Evolutionary conservation across 2,113 vertebrate species (phyloP).

Genomic region (Poeciliopsis turrubarensis): DNA sequence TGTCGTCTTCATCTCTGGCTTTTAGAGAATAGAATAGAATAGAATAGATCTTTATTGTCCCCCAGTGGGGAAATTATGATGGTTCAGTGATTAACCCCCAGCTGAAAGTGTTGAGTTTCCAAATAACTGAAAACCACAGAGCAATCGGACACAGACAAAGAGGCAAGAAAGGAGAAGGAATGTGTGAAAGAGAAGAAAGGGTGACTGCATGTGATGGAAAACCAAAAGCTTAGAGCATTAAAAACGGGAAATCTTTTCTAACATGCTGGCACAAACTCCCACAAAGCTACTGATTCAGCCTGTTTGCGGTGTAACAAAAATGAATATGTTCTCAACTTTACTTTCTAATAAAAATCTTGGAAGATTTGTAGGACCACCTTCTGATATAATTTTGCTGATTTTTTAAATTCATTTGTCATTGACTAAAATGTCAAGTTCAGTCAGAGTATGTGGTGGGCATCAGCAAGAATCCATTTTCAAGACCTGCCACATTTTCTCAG

Average conservation of each 20-base stretch:
- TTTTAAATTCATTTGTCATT: not conserved
- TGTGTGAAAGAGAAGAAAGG: constrained; percentile 4
- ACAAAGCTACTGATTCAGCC: constrained; percentile 11
- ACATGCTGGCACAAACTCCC: not conserved
- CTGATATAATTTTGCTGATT: not conserved
- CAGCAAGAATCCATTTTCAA: too few relatives aligned
- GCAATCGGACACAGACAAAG: not conserved
- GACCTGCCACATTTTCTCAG: too few relatives aligned
- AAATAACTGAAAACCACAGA: constrained; percentile 42
- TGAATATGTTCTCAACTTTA: constrained; percentile 4
- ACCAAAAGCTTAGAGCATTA: constrained; percentile 10
- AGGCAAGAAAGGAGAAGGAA: not conserved
- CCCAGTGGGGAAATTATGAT: not conserved
- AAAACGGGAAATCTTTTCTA: constrained; percentile 14
- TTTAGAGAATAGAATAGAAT: constrained; percentile 25
- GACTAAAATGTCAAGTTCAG: not conserved
- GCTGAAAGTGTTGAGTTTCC: constrained; percentile 35
- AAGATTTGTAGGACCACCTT: not conserved
- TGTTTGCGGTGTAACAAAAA: constrained; percentile 10
- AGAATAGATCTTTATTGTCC: too few relatives aligned
- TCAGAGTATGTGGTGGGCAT: not conserved
- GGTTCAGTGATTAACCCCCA: constrained; percentile 49
- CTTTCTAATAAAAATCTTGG: not conserved
- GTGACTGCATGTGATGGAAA: constrained; percentile 32
- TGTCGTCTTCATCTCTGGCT: constrained; percentile 42